Evolutionary conservation across 2,888 invertebrate genomes (phyloP), one percentile per base, ranked within the genome.

Genomic region (Strigamia maritima): DNA sequence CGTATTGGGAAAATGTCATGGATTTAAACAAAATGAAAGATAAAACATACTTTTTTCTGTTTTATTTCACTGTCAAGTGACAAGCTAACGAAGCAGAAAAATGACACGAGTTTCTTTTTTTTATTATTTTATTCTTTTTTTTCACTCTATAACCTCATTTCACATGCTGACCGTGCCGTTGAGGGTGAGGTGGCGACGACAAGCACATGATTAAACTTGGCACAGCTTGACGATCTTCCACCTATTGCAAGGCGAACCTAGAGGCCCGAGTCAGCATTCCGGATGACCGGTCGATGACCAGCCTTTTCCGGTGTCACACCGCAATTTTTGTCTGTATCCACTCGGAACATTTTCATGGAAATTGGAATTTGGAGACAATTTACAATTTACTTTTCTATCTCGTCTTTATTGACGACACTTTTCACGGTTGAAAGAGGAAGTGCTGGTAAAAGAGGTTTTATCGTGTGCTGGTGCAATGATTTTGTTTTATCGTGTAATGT

Each of bases 121-220:
- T 12, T 44, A 16, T 44, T 44, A 12, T 44, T 44, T 44, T 44
- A 44, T 44, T 44, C 44, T 12, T 44, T 44, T 10, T 44, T 44
- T 19, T 24, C 60, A 60, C 60, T 60, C 22, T 19, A 60, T 60
- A 16, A 60, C 60, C 60, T 60, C 60, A 60, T 60, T 60, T 60
- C 60, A 60, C 60, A 60, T 60, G 60, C 60, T 60, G 60, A 60
- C 60, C 60, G 60, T 24, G 60, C 60, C 44, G 60, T 60, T 7
- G 60, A 19, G 60, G 60, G 60, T 24, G 60, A 60, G 60, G 22
- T 60, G 60, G 60, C 19, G 24, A 60, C 60, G 60, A 60, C 60
- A 60, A 60, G 60, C 60, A 60, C 60, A 24, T 60, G 60, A 60
- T 60, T 60, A 60, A 60, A 60, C 22, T 60, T 60, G 60, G 60